A percentile compares a stretch with the other conserved stretches of the same genome.
Conservation (phyloP, 2,888 invertebrate species). For the Phortica magna region DNA sequence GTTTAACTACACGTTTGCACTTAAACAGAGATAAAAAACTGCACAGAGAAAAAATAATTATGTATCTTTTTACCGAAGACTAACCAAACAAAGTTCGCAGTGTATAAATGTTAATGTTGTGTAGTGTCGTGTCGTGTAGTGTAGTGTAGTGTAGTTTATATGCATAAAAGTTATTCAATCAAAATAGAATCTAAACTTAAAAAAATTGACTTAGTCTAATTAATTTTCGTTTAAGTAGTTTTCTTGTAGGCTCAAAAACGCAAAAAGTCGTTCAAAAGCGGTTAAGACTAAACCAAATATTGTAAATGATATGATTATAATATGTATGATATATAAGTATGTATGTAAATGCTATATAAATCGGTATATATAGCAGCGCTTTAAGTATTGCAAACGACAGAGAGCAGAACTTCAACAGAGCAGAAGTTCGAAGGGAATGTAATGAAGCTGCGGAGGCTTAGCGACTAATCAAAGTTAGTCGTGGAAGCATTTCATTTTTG, state of each 20-base stretch:
- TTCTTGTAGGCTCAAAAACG: constrained; percentile 35
- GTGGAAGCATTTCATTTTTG: not conserved
- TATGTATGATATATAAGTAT: not conserved
- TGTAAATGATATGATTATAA: constrained; percentile 36
- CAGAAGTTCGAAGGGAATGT: constrained; percentile 52
- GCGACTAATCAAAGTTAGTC: not conserved
- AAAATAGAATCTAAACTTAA: constrained; percentile 3
- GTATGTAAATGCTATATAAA: constrained; percentile 25
- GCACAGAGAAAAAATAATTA: constrained; percentile 27
- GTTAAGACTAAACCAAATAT: constrained; percentile 38
- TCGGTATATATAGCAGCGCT: constrained; percentile 14
- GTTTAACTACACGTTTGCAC: not conserved
- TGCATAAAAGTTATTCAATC: not conserved
- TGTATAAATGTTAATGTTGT: constrained; percentile 7
- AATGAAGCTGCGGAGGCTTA: constrained; percentile 48
- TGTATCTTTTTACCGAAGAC: constrained; percentile 37
- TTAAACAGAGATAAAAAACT: not conserved
- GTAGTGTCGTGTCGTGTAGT: not conserved
- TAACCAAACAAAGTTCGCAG: constrained; percentile 21
- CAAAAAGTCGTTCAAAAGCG: constrained; percentile 34
- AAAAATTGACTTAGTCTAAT: constrained; percentile 29
- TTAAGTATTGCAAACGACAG: constrained; percentile 15
- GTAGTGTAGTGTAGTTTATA: constrained; percentile 5
- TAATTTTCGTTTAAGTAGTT: constrained; percentile 35
- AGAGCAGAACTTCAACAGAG: not conserved